Conservation (phyloP, 2,113 vertebrate genomes). For the Illadopsis cleaveri region DNA sequence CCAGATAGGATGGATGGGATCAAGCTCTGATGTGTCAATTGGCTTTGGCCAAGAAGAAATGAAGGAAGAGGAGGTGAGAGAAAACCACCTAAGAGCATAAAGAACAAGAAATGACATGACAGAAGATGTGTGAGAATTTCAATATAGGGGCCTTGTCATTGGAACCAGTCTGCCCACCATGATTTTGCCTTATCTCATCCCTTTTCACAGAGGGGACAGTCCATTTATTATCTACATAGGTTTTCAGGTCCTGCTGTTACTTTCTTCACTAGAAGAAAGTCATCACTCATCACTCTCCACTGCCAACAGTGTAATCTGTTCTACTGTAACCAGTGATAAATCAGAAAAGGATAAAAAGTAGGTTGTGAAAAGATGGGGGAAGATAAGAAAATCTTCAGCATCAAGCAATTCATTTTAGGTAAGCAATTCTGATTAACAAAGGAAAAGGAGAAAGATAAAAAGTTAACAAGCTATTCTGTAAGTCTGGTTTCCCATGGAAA, state of each 20-base stretch:
- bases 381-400: not conserved
- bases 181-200: not conserved
- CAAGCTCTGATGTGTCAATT: not conserved
- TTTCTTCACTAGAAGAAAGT: not conserved
- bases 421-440: slow-evolving; percentile 24
- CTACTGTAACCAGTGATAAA: slow-evolving; percentile 21
- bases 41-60: not conserved
- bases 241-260: not conserved
- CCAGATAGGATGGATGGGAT: not conserved
- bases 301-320: not conserved
- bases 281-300: not conserved
- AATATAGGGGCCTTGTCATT: not conserved
- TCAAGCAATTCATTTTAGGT: slow-evolving; percentile 13
- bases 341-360: slow-evolving; percentile 6
- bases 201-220: not conserved
- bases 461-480: slow-evolving; percentile 11
- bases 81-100: not conserved
- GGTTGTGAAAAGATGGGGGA: not conserved
- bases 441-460: slow-evolving; percentile 16
- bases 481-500: slow-evolving; percentile 40
- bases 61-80: not conserved
- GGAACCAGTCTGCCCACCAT: not conserved
- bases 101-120: not conserved
- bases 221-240: not conserved
- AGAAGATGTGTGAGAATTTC: not conserved